phyloP scores from a whole-genome alignment of 2,888 invertebrate genomes.

The Tachina lurida region DNA sequence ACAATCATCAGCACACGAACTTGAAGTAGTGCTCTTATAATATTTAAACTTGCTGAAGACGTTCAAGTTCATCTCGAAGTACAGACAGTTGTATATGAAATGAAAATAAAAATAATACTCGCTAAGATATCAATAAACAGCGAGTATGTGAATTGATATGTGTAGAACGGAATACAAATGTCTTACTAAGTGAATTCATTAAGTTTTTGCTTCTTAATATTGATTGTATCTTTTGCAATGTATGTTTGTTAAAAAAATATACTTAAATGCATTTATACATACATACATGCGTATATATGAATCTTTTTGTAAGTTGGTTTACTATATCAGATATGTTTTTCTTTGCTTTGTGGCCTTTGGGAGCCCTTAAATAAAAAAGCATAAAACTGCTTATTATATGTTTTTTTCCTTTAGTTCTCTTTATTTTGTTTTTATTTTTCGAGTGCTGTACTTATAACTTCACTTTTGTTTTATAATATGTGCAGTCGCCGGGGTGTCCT shows the following conservation, averaged over 20 bases:
- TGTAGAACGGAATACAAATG: slow-evolving; percentile 73
- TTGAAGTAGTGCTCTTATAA: slow-evolving; percentile 23
- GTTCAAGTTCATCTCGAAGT: slow-evolving; percentile 61
- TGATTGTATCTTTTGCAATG: slow-evolving; percentile 41
- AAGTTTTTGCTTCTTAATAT: slow-evolving; percentile 65
- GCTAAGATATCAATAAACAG: slow-evolving; percentile 1
- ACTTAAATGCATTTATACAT: background rate
- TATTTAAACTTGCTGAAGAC: slow-evolving; percentile 28
- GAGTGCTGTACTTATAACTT: slow-evolving; percentile 63
- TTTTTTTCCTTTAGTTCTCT: slow-evolving; percentile 21
- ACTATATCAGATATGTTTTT: slow-evolving; percentile 47
- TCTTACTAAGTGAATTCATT: slow-evolving; percentile 74
- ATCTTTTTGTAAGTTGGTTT: slow-evolving; percentile 1
- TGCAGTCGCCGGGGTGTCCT: background rate
- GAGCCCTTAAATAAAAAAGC: slow-evolving; percentile 39
- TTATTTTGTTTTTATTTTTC: slow-evolving; percentile 38
- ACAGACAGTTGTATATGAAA: slow-evolving; percentile 2
- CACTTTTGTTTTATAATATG: slow-evolving; percentile 50
- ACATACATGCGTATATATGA: background rate
- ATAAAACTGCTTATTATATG: slow-evolving; percentile 62
- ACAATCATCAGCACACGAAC: background rate
- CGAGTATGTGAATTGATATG: slow-evolving; percentile 33
- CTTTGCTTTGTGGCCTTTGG: slow-evolving; percentile 59
- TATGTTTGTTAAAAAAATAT: slow-evolving; percentile 3
- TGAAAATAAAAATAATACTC: background rate